Evolutionary conservation across 64 coral and sea anemone species (phyloP).

Genomic region (Montipora cactus): DNA sequence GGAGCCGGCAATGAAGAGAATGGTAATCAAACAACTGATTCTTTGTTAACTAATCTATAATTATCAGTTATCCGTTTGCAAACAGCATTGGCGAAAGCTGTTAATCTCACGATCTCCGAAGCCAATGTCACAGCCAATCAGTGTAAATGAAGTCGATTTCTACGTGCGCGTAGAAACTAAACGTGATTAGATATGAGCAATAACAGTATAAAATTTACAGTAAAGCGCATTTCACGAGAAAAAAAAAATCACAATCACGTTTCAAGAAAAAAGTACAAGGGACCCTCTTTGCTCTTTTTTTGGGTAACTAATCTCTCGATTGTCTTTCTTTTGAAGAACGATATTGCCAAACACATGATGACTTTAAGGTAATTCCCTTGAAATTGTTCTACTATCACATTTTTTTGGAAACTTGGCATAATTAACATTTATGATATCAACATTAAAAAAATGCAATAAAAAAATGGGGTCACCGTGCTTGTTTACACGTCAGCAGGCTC

Average conservation of each 20-base stretch:
- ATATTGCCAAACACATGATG: background rate
- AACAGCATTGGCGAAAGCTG: background rate
- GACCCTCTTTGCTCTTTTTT: background rate
- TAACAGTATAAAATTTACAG: background rate
- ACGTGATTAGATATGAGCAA: background rate
- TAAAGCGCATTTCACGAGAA: background rate
- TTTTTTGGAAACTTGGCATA: too few relatives aligned
- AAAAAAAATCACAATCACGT: background rate
- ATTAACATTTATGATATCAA: too few relatives aligned
- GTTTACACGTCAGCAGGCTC: too few relatives aligned
- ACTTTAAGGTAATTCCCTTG: background rate
- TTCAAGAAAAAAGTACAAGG: background rate
- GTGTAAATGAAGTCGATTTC: background rate
- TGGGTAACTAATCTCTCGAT: background rate
- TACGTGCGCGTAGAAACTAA: background rate
- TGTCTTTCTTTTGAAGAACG: background rate
- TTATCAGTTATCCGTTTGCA: background rate
- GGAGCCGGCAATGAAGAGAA: background rate
- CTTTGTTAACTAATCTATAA: background rate
- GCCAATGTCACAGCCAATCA: background rate
- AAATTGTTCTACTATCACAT: too few relatives aligned
- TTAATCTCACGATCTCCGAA: background rate
- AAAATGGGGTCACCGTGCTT: too few relatives aligned
- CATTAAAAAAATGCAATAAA: too few relatives aligned
- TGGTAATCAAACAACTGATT: background rate